Base-by-base conservation (phyloP, 2,113 vertebrate species). In the Puma concolor region DNA sequence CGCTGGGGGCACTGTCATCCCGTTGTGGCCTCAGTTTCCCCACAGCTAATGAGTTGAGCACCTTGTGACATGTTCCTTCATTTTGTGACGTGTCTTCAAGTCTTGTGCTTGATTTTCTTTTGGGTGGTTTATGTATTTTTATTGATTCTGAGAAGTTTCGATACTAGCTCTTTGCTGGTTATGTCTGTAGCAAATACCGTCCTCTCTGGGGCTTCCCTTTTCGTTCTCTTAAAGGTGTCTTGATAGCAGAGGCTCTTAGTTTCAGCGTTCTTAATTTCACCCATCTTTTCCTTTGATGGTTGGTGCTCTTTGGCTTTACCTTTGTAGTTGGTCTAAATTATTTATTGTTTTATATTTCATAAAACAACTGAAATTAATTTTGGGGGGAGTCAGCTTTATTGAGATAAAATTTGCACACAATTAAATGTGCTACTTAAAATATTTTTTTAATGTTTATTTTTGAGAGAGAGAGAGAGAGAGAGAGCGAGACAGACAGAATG, bases 291-390 rank as follows among this genome's bases (percentile, higher is more conserved):
- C 38, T 88, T 60, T 60, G 52, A 38, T 38, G 36, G 38, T 27
- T 60, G 7, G 48, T 60, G 27, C 87, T 41, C 66, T 48, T 63
- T 79, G 27, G 27, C 69, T 41, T 54, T 57, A 11, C 10, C 21
- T 57, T 38, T 19, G 6, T 41, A 19, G 8, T 10, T 41, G 6
- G 17, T 38, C 25, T 60, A 60, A 16, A 31, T 36, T 69, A 17
- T 27, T 76, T 41, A 25, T 15, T 41, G 31, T 77, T 76, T 88
- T 60, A 8, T 69, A n/a, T 57, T 84, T 77, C 25, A 41, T 76
- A 93, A 76, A 88, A 31, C 36, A 76, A 23, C 57, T 57, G 60
- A 72, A 50, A 44, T 38, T 60, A 60, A 38, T 86, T 91, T 84
- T 54, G 33, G 13, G 14, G 36, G 72, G 33, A 4, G 36, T 31